Evolutionary conservation across 2,113 vertebrate species (phyloP).

Genomic region (Pao palembangensis): DNA sequence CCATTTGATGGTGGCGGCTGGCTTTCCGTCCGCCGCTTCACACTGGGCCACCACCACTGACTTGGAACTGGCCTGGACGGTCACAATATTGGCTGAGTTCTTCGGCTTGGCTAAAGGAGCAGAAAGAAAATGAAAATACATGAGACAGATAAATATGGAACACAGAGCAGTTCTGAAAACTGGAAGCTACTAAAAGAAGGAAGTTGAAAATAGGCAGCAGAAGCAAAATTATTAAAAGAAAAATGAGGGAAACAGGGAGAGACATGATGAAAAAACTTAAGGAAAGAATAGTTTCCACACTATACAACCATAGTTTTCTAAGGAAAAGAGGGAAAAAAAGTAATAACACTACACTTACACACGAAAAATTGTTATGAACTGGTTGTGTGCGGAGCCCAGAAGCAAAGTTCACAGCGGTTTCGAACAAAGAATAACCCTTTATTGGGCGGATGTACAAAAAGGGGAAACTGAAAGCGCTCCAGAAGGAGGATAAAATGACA

Average conservation of each 20-base stretch:
- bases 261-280: constrained; percentile 1
- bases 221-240: background rate
- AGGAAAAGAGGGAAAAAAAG: no score
- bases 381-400: no score
- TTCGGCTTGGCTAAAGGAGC: constrained; percentile 68
- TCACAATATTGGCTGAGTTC: constrained; percentile 65
- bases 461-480: no score
- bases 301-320: no score
- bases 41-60: constrained; percentile 78
- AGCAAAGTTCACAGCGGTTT: no score
- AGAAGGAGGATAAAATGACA: no score
- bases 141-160: background rate
- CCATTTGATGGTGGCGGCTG: constrained; percentile 79
- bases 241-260: background rate
- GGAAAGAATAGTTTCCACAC: constrained; percentile 1
- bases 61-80: constrained; percentile 62
- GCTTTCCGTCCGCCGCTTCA: constrained; percentile 75
- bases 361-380: no score
- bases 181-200: background rate
- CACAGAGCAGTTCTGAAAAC: background rate
- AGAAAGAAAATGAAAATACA: background rate
- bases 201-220: background rate
- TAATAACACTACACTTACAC: no score
- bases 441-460: no score
- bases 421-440: no score